Base-by-base conservation (phyloP, 2,797 vertebrate genomes). In the Cyprinella venusta region DNA sequence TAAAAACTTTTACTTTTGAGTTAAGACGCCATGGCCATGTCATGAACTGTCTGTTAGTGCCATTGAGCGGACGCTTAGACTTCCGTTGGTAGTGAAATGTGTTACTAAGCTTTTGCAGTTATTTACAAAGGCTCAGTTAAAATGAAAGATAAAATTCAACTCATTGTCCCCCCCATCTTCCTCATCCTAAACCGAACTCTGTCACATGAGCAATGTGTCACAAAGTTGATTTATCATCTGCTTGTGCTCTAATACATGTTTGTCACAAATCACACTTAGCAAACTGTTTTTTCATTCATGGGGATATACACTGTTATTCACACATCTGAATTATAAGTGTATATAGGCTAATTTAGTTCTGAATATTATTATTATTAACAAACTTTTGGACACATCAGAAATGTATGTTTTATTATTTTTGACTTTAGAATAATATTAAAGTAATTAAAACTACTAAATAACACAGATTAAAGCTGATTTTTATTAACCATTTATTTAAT, bases 21-120 rank as follows among this genome's bases (percentile, higher is more conserved):
- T n/a, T n/a, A n/a, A n/a, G n/a, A n/a, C n/a, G n/a, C n/a, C n/a
- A n/a, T n/a, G n/a, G 26, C 24, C 33, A 5, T 36, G 42, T n/a
- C 15, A 63, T 4, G 18, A 21, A 26, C 12, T 38, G 56, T 24
- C 24, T 33, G 30, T 33, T 3, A 70, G n/a, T 82, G 26, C 48
- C 79, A 91, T 61, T 86, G 79, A 79, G 78, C 84, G 69, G 54
- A 72, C 24, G 86, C 89, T 93, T 94, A 92, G 91, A 92, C 92
- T 92, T 89, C 69, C 71, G 78, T 85, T 89, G 65, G 9, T 87
- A 82, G 85, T 91, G 90, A 85, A 79, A 79, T 30, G 24, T 8
- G 19, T n/a, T 83, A 50, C 84, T 19, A 69, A 6, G 50, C 8
- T 45, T 85, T 30, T 63, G 40, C 6, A 33, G 24, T 88, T 85